Evolutionary conservation across 2,797 vertebrate species (phyloP).

Genomic region (Huso huso): DNA sequence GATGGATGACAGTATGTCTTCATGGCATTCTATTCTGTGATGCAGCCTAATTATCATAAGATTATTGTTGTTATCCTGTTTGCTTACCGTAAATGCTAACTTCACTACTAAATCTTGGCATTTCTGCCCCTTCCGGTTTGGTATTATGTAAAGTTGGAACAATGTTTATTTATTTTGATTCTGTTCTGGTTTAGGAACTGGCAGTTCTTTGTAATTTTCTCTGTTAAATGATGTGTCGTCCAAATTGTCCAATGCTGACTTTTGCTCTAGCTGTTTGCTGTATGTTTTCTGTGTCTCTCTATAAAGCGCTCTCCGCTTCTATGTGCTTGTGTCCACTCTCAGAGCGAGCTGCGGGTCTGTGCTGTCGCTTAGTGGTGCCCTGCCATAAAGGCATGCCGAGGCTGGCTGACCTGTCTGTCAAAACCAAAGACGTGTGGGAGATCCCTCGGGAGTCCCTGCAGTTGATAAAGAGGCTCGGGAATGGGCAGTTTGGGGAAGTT

Average conservation of each 20-base stretch:
- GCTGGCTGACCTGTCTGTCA: constrained; percentile 95
- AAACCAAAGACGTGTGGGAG: constrained; percentile 99
- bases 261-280: constrained; percentile 37
- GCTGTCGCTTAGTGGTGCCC: constrained; percentile 93
- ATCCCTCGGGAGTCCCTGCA: constrained; percentile 92
- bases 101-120: too few relatives aligned
- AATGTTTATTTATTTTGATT: too few relatives aligned
- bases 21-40: too few relatives aligned
- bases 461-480: constrained; percentile 94
- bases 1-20: too few relatives aligned
- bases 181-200: too few relatives aligned
- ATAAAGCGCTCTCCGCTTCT: constrained; percentile 1
- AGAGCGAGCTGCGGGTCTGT: constrained; percentile 95
- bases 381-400: constrained; percentile 97
- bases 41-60: too few relatives aligned
- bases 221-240: constrained; percentile 38
- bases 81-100: too few relatives aligned
- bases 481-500: constrained; percentile 98
- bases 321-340: constrained; percentile 33
- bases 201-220: background rate
- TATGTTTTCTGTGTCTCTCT: too few relatives aligned
- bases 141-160: too few relatives aligned
- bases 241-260: constrained; percentile 23
- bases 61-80: too few relatives aligned
- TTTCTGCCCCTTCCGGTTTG: too few relatives aligned